Base-by-base conservation (phyloP, 2,113 vertebrate genomes). In the Epinephelus lanceolatus region DNA sequence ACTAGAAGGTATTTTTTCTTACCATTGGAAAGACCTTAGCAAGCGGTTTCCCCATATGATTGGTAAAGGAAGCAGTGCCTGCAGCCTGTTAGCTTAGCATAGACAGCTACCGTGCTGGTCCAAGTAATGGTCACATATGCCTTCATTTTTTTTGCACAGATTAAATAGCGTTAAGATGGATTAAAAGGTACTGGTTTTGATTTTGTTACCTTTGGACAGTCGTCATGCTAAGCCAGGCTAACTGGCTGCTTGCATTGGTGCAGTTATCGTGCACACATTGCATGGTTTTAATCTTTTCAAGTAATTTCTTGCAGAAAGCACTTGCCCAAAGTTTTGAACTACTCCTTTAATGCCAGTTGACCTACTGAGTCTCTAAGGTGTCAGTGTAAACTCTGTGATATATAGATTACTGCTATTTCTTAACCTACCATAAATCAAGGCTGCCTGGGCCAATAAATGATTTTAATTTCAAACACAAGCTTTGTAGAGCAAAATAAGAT, bases 401-500 rank as follows among this genome's bases (percentile, higher is more conserved):
- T 37, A 37, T 25, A 25, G 53, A 68, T 61, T 17, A 12, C 15
- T n/a, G 9, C 33, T 30, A 19, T 53, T 47, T 67, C 9, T 11
- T 51, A 53, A 42, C 65, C 59, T 1, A 59, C 37, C 17, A 56
- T 68, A 56, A 74, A 62, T 56, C 33, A 27, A 6, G 0, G 10
- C 21, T 37, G 30, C 14, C 6, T 30, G 12, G 27, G 55, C 27
- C 19, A 65, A 17, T 73, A 57, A n/a, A 73, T 66, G 1, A 18
- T 53, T 71, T 70, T 47, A 21, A 49, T 84, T 70, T 65, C n/a
- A 59, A 74, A 30, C 66, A 37, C 55, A 49, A 9, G 2, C 53
- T 69, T 84, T 78, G 6, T 69, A 42, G 40, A 47, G 33, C 9
- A 52, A 84, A 74, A 49, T 62, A 51, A 19, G 27, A 69, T 10